A percentile compares a stretch with the other conserved stretches of the same genome.
Evolutionary conservation across 2,797 vertebrate species (phyloP).

Genomic region (Micrastur ruficollis): DNA sequence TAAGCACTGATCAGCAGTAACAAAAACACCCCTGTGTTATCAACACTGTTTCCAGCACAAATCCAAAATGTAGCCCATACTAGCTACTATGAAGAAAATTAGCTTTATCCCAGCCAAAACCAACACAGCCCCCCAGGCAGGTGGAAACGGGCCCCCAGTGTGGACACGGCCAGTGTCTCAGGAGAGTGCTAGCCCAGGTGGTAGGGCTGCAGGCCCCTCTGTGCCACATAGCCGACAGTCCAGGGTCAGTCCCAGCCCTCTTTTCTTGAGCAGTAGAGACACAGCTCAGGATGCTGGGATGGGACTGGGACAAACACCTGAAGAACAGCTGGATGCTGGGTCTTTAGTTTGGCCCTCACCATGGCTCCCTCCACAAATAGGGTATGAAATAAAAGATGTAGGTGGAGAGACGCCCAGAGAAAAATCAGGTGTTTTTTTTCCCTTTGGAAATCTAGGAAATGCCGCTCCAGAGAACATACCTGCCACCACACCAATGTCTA

Average conservation of each 20-base stretch:
- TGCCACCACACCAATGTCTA: not conserved
- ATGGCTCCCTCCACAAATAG: rapidly evolving
- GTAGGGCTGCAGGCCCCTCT: not conserved
- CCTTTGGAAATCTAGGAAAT: not conserved
- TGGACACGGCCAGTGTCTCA: not conserved
- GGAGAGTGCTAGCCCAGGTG: not conserved
- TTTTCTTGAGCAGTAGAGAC: not conserved
- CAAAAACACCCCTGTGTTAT: too few relatives aligned
- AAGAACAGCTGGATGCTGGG: not conserved
- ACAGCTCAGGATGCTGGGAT: not conserved
- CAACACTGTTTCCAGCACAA: too few relatives aligned
- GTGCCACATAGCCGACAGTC: not conserved
- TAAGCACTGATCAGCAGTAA: too few relatives aligned
- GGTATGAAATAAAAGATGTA: not conserved
- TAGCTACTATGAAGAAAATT: too few relatives aligned
- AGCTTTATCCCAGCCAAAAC: too few relatives aligned
- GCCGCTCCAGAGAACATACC: not conserved
- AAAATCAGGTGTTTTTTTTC: not conserved
- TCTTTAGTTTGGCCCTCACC: not conserved
- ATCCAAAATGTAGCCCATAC: too few relatives aligned
- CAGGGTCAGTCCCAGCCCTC: not conserved
- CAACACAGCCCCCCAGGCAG: too few relatives aligned
- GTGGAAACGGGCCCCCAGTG: not conserved
- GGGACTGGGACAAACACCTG: not conserved
- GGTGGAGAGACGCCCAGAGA: not conserved